Conservation (phyloP, 2,888 invertebrate genomes). For the Rotaria sp. region DNA sequence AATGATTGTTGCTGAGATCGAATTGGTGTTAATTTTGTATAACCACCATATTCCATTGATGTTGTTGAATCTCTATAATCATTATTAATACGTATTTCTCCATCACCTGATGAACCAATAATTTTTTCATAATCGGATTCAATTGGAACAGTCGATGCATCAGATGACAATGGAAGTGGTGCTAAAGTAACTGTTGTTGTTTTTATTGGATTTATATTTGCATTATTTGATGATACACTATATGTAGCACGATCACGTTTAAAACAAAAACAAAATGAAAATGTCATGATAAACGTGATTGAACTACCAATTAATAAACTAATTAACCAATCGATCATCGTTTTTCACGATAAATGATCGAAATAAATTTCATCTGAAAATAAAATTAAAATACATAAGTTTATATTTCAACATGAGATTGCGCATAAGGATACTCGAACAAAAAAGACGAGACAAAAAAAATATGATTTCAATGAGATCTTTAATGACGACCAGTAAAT, state of each 20-base stretch:
- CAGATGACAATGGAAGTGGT: background rate
- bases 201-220: background rate
- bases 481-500: background rate
- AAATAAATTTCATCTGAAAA: background rate
- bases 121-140: constrained; percentile 21
- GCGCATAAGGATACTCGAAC: no score
- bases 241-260: constrained; percentile 31
- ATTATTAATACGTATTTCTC: background rate
- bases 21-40: constrained; percentile 8
- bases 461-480: background rate
- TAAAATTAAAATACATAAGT: background rate
- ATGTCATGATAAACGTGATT: background rate
- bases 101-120: constrained; percentile 26
- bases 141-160: background rate
- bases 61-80: constrained; percentile 17
- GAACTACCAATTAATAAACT: background rate
- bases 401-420: no score
- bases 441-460: no score
- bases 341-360: background rate
- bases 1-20: background rate
- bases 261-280: constrained; percentile 18
- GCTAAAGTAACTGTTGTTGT: background rate
- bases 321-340: background rate
- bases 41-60: constrained; percentile 11
- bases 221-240: constrained; percentile 16